Evolutionary conservation across 2,888 invertebrate species (phyloP), one percentile per base, ranked within the genome.

Genomic region (Lochmaea capreae): DNA sequence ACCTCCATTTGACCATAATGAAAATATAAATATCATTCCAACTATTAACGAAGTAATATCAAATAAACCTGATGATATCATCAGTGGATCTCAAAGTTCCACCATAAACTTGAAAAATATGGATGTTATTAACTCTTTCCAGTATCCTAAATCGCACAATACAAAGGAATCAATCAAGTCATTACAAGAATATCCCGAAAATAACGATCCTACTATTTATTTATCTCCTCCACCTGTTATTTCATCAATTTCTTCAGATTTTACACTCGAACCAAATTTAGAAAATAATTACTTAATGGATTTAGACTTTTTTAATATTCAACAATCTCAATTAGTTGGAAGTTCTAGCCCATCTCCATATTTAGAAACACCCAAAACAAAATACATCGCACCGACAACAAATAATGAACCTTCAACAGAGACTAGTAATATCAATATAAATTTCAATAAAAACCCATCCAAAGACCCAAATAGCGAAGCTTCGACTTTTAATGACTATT

Each of bases 301-400:
- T 52, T 16, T 52, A 16, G n/a, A 46, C 12, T 12, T 46, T 46
- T 12, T 16, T 52, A 52, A 52, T 54, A 54, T 16, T 54, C n/a
- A 54, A 16, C 10, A 54, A 18, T 54, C 54, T 16, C 54, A 16
- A 16, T 54, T 54, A 54, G 16, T 18, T 54, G 54, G 18, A 16
- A 63, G 12, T 18, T 63, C 43, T 11, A 43, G 11, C 3, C 62
- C 62, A 9, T 63, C 62, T 18, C 62, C 62, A 4, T 63, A 43
- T 43, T 63, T 63, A 63, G 62, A 63, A 63, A 63, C 62, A 5
- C 62, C 62, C 2, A 70, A 43, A 71, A 11, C 18, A 73, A 14
- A 10, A 16, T 43, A 65, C 46, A 16, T 33, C 8, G 33, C 18
- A 5, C 46, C 49, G 4, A 46, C 49, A 12, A 3, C 46, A 18